Percentiles rank a stretch among this genome's conserved stretches.
Evolutionary conservation across 2,113 vertebrate species (phyloP).

Genomic region (Mungos mungo): DNA sequence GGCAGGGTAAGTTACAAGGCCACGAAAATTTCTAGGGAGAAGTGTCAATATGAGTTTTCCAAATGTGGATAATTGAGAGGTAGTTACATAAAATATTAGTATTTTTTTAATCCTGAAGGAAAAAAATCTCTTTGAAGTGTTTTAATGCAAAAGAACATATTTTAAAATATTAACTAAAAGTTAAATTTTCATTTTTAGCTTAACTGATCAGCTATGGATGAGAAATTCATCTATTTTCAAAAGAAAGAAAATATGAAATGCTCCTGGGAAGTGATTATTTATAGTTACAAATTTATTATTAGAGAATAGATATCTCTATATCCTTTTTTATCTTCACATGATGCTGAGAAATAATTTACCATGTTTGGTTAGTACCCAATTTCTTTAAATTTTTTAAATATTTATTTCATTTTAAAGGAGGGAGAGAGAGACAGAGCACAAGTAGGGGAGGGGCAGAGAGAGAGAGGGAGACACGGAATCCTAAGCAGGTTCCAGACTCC

Average conservation of each 20-base stretch:
- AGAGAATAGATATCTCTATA: background rate
- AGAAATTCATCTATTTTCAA: constrained; percentile 29
- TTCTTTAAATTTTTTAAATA: background rate
- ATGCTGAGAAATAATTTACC: background rate
- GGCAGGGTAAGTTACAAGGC: background rate
- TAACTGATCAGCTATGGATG: background rate
- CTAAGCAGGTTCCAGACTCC: too few relatives aligned
- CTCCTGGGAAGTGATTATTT: background rate
- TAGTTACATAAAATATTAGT: constrained; percentile 3
- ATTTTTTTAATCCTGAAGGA: constrained; percentile 9
- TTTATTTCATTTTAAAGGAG: too few relatives aligned
- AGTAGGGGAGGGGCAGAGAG: too few relatives aligned
- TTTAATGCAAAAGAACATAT: constrained; percentile 33
- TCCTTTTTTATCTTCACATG: background rate
- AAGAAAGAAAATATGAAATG: background rate
- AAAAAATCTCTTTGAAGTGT: constrained; percentile 56
- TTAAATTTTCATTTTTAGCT: constrained; percentile 46
- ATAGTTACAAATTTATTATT: background rate
- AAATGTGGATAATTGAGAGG: constrained; percentile 35
- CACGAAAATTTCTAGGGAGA: constrained; percentile 53
- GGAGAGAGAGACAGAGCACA: too few relatives aligned
- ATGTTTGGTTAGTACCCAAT: background rate
- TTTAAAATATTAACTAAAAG: constrained; percentile 60
- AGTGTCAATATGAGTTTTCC: constrained; percentile 30
- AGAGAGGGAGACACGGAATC: too few relatives aligned